These are phyloP conservation scores for Crossaster papposus DNA, from an alignment of 53 echinoderm and acorn worm species.

Conservation along the genomic window DNA sequence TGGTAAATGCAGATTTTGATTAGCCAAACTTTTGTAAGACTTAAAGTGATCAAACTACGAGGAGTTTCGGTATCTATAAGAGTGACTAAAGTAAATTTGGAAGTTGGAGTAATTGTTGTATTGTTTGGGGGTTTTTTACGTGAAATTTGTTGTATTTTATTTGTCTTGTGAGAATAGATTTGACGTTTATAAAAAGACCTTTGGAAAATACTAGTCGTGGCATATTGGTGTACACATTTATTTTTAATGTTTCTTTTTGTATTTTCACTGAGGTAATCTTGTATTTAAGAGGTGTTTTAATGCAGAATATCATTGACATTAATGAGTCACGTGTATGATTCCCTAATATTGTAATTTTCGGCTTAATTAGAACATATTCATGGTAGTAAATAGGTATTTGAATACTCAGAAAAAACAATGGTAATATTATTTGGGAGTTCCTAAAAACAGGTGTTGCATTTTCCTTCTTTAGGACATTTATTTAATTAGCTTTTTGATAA, in stretches of 20 bases:
- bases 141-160: neutral
- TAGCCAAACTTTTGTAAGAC: too few relatives aligned
- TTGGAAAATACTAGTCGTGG: too few relatives aligned
- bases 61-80: too few relatives aligned
- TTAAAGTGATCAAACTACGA: too few relatives aligned
- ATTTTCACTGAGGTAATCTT: too few relatives aligned
- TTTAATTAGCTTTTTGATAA: neutral
- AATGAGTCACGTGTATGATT: neutral
- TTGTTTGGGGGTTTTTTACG: neutral
- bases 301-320: neutral
- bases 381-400: neutral
- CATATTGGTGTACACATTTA: neutral
- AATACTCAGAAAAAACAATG: neutral
- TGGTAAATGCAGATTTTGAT: too few relatives aligned
- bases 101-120: neutral
- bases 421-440: neutral
- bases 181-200: neutral
- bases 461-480: too few relatives aligned
- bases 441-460: neutral
- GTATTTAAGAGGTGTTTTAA: neutral
- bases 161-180: neutral
- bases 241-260: neutral
- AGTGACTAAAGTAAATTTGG: too few relatives aligned
- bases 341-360: neutral
- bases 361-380: neutral